phyloP scores from a whole-genome alignment of 2,797 vertebrate genomes.

The Spinibarbus caldwelli region DNA sequence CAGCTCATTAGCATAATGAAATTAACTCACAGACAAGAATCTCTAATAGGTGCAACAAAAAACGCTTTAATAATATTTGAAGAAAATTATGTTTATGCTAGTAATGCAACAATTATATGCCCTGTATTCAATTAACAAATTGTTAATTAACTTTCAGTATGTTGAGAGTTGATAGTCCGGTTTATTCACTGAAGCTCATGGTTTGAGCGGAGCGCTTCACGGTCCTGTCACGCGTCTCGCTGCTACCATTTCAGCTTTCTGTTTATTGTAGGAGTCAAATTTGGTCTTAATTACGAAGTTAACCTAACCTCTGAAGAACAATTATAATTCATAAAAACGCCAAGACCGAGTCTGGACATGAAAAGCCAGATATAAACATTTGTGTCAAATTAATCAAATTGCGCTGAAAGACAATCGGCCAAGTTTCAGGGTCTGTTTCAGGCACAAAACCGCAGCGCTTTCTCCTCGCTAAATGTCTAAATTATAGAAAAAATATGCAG shows the following conservation, averaged over 20 bases:
- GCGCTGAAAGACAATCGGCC: background rate
- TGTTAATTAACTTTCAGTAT: conserved; percentile 93
- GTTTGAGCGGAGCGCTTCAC: background rate
- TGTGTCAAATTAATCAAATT: conserved; percentile 22
- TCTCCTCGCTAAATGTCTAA: background rate
- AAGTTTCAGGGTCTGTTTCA: background rate
- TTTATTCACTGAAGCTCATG: conserved; percentile 67
- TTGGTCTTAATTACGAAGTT: conserved; percentile 75
- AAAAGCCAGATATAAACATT: conserved; percentile 24
- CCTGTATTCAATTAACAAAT: conserved; percentile 98
- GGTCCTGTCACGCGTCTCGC: conserved; percentile 28
- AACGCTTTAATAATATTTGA: conserved; percentile 98
- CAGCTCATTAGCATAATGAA: conserved; percentile 99
- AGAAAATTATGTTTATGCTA: conserved; percentile 97
- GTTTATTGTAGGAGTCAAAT: conserved; percentile 75
- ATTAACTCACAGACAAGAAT: conserved; percentile 99
- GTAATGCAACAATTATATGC: conserved; percentile 97
- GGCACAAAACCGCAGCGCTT: background rate
- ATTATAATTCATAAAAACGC: background rate
- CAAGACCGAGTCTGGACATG: background rate
- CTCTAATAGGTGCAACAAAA: conserved; percentile 99
- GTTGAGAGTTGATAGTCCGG: conserved; percentile 81
- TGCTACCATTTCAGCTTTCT: conserved; percentile 59
- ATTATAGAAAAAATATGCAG: conserved; percentile 30
- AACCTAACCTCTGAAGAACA: conserved; percentile 17